Base-by-base conservation (phyloP, 2,888 invertebrate species). In the Cerastoderma edule region DNA sequence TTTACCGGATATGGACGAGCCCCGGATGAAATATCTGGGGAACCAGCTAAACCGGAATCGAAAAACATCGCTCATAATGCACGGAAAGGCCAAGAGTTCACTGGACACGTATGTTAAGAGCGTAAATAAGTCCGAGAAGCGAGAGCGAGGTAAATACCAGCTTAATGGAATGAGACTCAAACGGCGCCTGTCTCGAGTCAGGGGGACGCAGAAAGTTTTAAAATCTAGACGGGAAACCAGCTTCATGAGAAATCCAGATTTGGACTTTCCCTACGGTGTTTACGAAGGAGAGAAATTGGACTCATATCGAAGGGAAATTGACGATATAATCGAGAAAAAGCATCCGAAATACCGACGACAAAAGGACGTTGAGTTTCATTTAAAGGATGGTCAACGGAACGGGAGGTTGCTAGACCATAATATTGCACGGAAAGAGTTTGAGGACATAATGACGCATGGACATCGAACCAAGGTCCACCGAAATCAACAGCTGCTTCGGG, bases 1-100 rank as follows among this genome's bases (percentile, higher is more conserved):
- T 8, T 57, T 81, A 22, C 81, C 81, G 10, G 81, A 81, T 54
- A 78, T 81, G 75, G 81, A 78, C 60, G 81, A 81, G 48, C 81
- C 81, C 53, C 71, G 78, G 48, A 75, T 81, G 48, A 75, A 67
- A 64, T 35, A 70, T 35, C 73, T 81, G 6, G 78, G 78, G 35
- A 81, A 78, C 54, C 78, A 78, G 48, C 54, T 81, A 22, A 81
- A 81, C 32, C 39, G 81, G 48, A 81, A 56, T 60, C 57, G 81
- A 50, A 81, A 81, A 66, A 13, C 70, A 16, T 73, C 75, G 3
- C 27, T 81, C 10, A 81, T 81, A 24, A 65, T 60, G n/a, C 70
- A 44, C 8, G 81, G 69, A 13, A 70, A 60, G 28, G 22, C 70
- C 2, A 75, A 72, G 39, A 63, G 67, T 1, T 53, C 53, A n/a